Conservation (phyloP, 23 tunicate genomes). For the Oikopleura dioica region DNA sequence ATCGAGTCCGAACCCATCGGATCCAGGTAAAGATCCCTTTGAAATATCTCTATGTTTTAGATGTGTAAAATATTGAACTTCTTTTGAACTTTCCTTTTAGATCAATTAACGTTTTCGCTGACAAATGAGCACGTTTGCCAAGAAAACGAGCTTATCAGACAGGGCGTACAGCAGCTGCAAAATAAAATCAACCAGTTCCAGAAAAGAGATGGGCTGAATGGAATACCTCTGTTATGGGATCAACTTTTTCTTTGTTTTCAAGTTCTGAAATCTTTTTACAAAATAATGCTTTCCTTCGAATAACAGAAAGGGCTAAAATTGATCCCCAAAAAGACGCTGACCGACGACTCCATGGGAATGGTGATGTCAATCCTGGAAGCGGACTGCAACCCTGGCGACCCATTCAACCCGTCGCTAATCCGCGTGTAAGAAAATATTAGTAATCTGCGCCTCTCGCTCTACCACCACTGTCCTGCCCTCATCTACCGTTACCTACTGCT, state of each 20-base stretch:
- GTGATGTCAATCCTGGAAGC: constrained; percentile 11
- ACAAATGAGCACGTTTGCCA: background rate
- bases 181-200: constrained; percentile 11
- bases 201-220: background rate
- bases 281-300: background rate
- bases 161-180: constrained; percentile 7
- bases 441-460: too few relatives aligned
- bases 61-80: background rate
- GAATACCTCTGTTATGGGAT: background rate
- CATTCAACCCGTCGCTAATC: background rate
- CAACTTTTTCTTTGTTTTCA: too few relatives aligned
- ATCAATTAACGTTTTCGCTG: background rate
- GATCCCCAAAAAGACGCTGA: background rate
- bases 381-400: background rate
- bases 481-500: too few relatives aligned
- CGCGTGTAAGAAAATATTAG: background rate
- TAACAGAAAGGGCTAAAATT: background rate
- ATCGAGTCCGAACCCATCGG: constrained; percentile 12
- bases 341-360: constrained; percentile 10
- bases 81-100: background rate
- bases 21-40: background rate
- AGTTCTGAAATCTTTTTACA: too few relatives aligned
- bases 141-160: background rate
- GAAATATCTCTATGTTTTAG: background rate
- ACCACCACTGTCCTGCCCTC: too few relatives aligned